phyloP scores from a whole-genome alignment of 2,888 invertebrate species.

The Lagria hirta region DNA sequence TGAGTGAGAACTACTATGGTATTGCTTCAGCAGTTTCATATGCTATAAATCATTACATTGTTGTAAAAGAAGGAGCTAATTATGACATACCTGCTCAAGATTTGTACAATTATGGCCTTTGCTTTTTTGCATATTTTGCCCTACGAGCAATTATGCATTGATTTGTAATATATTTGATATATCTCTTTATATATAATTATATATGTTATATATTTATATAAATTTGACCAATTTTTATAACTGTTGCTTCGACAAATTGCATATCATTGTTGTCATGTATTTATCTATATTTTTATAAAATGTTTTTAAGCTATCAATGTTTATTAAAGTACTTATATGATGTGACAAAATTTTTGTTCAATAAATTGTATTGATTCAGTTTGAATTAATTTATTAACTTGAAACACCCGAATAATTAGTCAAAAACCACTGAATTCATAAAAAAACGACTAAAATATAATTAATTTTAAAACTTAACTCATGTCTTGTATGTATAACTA shows the following conservation, averaged over 20 bases:
- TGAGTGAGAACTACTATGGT: constrained; percentile 46
- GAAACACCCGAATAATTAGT: too few species aligned
- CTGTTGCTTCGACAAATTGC: constrained; percentile 27
- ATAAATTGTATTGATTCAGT: too few species aligned
- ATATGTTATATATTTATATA: too few species aligned
- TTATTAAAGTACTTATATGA: constrained; percentile 13
- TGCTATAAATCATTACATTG: constrained; percentile 44
- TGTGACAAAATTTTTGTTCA: constrained; percentile 18
- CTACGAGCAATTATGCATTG: constrained; percentile 38
- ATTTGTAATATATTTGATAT: constrained; percentile 14
- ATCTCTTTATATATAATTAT: too few species aligned
- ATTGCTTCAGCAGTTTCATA: constrained; percentile 42
- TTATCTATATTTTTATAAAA: constrained; percentile 22
- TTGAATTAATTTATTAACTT: too few species aligned
- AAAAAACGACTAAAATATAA: too few species aligned
- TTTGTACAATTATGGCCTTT: constrained; percentile 50
- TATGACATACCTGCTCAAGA: constrained; percentile 47
- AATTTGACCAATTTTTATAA: constrained; percentile 26
- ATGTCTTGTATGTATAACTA: too few species aligned
- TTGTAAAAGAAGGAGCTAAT: constrained; percentile 39
- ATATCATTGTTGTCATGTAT: constrained; percentile 34
- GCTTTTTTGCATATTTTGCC: constrained; percentile 50
- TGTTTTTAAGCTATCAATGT: constrained; percentile 19
- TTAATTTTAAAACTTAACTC: too few species aligned
- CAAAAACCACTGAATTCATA: too few species aligned